Evolutionary conservation across 2,888 invertebrate species (phyloP).

Genomic region (Ischnura elegans): DNA sequence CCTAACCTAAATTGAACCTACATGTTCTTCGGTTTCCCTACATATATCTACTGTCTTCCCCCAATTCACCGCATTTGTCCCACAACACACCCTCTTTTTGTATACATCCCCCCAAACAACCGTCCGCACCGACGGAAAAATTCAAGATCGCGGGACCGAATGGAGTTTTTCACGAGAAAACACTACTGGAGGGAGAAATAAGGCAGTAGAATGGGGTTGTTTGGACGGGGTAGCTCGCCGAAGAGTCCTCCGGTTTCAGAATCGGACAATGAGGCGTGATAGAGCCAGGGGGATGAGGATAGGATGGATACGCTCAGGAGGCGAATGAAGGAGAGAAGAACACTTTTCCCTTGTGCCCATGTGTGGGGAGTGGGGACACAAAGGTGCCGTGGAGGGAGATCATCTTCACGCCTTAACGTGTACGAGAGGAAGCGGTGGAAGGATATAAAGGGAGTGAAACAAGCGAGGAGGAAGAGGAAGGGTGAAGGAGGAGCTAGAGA

Average conservation of each 20-base stretch:
- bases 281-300: not conserved
- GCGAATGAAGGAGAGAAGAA: not conserved
- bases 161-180: not conserved
- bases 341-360: too few species aligned
- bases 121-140: not conserved
- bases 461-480: not conserved
- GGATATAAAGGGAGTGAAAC: not conserved
- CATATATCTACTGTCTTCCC: too few species aligned
- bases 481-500: too few species aligned
- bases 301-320: not conserved
- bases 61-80: not conserved
- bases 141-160: not conserved
- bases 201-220: not conserved
- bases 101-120: not conserved
- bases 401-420: conserved; percentile 59
- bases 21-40: too few species aligned
- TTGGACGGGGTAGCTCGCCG: not conserved
- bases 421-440: not conserved
- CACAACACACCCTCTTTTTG: not conserved
- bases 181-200: not conserved
- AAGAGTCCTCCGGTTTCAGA: conserved; percentile 16
- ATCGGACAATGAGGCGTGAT: conserved; percentile 50
- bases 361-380: not conserved
- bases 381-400: not conserved
- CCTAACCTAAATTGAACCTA: too few species aligned